phyloP scores from a whole-genome alignment of 2,888 invertebrate genomes.

The Nomada fabriciana region DNA sequence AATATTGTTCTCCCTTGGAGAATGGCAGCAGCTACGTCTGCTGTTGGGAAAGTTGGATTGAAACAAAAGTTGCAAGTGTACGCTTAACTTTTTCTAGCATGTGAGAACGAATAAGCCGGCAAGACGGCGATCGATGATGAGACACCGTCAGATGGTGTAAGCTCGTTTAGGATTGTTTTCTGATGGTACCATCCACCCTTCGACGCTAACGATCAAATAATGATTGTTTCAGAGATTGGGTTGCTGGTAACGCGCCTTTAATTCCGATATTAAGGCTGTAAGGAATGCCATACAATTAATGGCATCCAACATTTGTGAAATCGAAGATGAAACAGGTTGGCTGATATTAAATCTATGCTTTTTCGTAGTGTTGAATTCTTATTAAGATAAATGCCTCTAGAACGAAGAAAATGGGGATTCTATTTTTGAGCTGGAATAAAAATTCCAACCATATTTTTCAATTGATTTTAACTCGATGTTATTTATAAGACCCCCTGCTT shows the following conservation, averaged over 20 bases:
- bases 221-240: conserved; percentile 4
- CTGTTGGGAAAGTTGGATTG: conserved; percentile 1
- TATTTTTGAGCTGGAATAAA: no score
- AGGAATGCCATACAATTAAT: no score
- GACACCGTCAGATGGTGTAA: conserved; percentile 18
- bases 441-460: no score
- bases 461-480: no score
- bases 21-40: background rate
- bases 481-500: no score
- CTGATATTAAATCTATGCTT: no score
- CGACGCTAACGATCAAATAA: conserved; percentile 14
- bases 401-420: no score
- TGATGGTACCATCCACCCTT: background rate
- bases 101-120: conserved; percentile 10
- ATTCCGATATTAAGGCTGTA: background rate
- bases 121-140: conserved; percentile 23
- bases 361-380: no score
- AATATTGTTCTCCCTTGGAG: background rate
- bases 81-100: conserved; percentile 3
- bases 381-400: no score
- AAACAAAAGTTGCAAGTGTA: conserved; percentile 18
- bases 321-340: no score
- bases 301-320: no score
- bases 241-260: background rate
- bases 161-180: conserved; percentile 17